Percentiles rank a stretch among this genome's conserved stretches.
Evolutionary conservation across 1,140 invertebrate genomes (phyloP).

Genomic region (Drusus annulatus): DNA sequence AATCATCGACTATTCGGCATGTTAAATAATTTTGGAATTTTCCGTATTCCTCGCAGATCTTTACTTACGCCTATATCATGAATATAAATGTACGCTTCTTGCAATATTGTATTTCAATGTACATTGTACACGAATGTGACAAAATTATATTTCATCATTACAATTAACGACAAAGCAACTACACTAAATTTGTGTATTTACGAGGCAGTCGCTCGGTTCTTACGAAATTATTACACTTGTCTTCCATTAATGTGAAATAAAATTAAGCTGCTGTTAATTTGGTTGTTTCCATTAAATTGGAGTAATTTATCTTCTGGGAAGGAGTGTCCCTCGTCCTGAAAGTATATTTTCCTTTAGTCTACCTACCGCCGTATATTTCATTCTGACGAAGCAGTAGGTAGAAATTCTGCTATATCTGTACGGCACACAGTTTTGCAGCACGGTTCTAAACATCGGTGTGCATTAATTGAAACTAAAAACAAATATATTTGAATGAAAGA

Average conservation of each 20-base stretch:
- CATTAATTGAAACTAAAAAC: no score
- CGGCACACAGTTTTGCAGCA: background rate
- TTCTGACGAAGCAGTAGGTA: slow-evolving; percentile 28
- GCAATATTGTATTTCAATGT: no score
- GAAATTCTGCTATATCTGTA: slow-evolving; percentile 26
- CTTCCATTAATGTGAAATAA: background rate
- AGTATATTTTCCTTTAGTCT: slow-evolving; percentile 12
- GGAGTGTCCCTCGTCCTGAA: background rate
- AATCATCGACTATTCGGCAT: no score
- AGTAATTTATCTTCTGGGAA: background rate
- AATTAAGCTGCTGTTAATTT: slow-evolving; percentile 23
- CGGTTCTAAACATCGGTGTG: background rate
- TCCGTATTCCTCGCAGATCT: no score
- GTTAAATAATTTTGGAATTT: no score
- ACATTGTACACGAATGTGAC: no score
- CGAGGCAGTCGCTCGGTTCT: background rate
- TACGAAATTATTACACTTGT: background rate
- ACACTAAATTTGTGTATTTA: no score
- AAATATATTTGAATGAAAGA: no score
- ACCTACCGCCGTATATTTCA: slow-evolving; percentile 23
- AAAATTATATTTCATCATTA: no score
- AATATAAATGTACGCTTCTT: no score
- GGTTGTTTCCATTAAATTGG: slow-evolving; percentile 3
- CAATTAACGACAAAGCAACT: no score
- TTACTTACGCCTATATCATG: no score